These are phyloP conservation scores for Limnephilus marmoratus DNA, from an alignment of 2,888 invertebrate species.

Conservation along the genomic window DNA sequence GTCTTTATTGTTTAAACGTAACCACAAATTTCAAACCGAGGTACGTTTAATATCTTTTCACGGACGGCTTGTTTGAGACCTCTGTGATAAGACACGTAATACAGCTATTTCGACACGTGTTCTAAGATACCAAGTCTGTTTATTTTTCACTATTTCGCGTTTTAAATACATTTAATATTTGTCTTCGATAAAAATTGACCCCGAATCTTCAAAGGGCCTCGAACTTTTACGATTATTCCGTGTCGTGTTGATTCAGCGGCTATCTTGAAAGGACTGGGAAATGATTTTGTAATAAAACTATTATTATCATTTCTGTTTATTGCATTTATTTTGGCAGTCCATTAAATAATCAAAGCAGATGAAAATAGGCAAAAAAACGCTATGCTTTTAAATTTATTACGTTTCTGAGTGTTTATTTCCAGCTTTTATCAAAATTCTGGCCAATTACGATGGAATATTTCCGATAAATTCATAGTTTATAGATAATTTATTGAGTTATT, in stretches of 20 bases:
- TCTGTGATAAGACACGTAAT: not conserved
- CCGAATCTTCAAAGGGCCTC: conserved; percentile 37
- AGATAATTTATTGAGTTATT: not conserved
- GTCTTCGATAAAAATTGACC: conserved; percentile 39
- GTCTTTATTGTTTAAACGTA: too few species aligned
- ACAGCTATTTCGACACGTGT: conserved; percentile 10
- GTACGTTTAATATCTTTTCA: not conserved
- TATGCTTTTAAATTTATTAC: not conserved
- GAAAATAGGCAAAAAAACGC: not conserved
- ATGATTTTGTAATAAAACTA: not conserved
- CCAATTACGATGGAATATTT: not conserved
- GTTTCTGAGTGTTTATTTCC: not conserved
- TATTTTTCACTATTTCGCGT: conserved; percentile 16
- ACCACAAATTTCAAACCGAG: too few species aligned
- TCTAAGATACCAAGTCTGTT: not conserved
- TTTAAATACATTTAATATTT: conserved; percentile 22
- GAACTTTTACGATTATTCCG: conserved; percentile 30
- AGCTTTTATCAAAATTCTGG: not conserved
- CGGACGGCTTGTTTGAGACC: not conserved
- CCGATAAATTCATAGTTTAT: not conserved
- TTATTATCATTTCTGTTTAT: not conserved
- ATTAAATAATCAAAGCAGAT: not conserved
- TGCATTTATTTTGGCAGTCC: conserved; percentile 17
- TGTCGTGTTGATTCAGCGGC: conserved; percentile 13
- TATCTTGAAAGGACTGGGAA: not conserved